Base-by-base conservation (phyloP, 2,797 vertebrate genomes). In the Tauraco hartlaubi region DNA sequence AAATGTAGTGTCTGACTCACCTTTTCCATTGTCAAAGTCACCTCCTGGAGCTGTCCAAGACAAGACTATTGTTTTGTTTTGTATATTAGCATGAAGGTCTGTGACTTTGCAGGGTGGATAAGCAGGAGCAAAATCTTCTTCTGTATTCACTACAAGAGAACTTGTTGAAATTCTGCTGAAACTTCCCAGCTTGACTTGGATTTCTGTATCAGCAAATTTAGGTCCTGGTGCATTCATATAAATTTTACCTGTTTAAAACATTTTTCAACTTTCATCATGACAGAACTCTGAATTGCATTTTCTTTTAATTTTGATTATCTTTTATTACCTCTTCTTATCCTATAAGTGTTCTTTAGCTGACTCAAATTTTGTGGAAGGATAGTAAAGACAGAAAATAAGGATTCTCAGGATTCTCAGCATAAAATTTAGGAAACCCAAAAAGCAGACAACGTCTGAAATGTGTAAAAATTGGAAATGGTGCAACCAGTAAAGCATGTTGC, bases 41-140 rank as follows among this genome's bases (percentile, higher is more conserved):
- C 96, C 93, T 51, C 98, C 98, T 79, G 98, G 97, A 77, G 98
- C 98, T 29, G 97, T 98, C 98, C 98, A 98, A 28, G 80, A 96
- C 67, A 98, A 95, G 43, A 95, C n/a, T 78, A 98, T 92, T 19
- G 68, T 54, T 61, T 93, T 64, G 29, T 82, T 92, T 68, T 96
- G 54, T 84, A 97, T 84, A 21, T 22, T 52, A 63, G 96, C 98
- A 6, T 69, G 61, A 31, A 98, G 96, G 82, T 98, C 98, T 92
- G 51, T 96, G 83, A 98, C 97, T 97, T 83, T 97, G 81, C 77
- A 81, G 3, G 98, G 98, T 80, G 97, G 97, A 63, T 86, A 78
- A 78, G 33, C 2, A 39, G 63, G 19, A 61, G 39, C 28, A 71
- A 49, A 71, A 71, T 43, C 49, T 25, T n/a, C 55, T 44, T 5